A percentile compares a stretch with the other conserved stretches of the same genome.
Conservation (phyloP, 2,888 invertebrate genomes). For the Sesia apiformis region DNA sequence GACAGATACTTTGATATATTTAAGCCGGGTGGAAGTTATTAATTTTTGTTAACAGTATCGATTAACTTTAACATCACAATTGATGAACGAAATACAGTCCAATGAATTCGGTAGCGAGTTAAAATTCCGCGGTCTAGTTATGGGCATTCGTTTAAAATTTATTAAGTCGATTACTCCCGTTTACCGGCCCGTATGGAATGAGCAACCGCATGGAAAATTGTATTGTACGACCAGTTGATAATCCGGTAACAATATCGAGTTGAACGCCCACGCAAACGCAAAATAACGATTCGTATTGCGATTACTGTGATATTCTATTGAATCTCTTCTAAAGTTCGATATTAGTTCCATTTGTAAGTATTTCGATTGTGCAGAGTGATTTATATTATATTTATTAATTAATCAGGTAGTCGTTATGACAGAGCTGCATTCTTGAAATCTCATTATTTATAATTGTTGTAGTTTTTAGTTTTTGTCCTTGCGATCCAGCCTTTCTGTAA, state of each 20-base stretch:
- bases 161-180: background rate
- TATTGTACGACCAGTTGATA: constrained; percentile 2
- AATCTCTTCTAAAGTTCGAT: background rate
- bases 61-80: too few species aligned
- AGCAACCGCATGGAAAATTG: constrained; percentile 3
- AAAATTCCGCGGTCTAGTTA: background rate
- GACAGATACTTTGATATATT: too few species aligned
- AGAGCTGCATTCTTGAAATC: too few species aligned
- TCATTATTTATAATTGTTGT: too few species aligned
- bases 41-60: too few species aligned
- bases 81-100: background rate
- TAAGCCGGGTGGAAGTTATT: too few species aligned
- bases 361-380: too few species aligned
- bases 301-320: background rate
- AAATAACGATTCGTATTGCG: background rate
- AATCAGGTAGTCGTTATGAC: too few species aligned
- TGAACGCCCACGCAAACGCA: background rate
- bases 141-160: background rate
- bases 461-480: too few species aligned
- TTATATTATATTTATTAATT: too few species aligned
- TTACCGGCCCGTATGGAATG: background rate
- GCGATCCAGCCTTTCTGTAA: too few species aligned
- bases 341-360: too few species aligned
- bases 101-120: background rate
- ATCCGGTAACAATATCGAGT: background rate